These are phyloP conservation scores for Bellardia pandia DNA, from an alignment of 2,888 invertebrate species.

Conservation along the genomic window DNA sequence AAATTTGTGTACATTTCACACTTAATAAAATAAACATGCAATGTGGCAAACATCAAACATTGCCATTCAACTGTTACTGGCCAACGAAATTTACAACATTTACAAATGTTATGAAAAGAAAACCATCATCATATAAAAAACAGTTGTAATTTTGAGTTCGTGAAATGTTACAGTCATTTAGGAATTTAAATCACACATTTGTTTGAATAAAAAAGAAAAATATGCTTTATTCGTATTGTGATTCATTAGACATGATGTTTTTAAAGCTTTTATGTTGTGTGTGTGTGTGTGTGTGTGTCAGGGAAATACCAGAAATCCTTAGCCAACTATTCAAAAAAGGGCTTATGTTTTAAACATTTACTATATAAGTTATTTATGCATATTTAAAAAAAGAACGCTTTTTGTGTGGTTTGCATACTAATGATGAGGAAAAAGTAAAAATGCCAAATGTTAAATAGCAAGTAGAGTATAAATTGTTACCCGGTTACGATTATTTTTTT, in stretches of 20 bases:
- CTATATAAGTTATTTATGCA: no score
- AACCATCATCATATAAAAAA: neutral
- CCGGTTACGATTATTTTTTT: no score
- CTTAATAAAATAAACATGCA: slow-evolving; percentile 68
- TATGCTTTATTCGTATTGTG: slow-evolving; percentile 2
- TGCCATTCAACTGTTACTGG: neutral
- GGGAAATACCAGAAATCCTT: neutral
- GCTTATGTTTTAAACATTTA: no score
- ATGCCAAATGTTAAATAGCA: neutral
- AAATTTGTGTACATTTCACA: slow-evolving; percentile 66
- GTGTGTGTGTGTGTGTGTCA: neutral
- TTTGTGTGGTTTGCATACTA: neutral
- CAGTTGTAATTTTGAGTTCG: slow-evolving; percentile 7
- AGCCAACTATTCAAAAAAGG: neutral
- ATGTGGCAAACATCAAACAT: slow-evolving; percentile 27
- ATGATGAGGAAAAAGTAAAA: slow-evolving; percentile 7
- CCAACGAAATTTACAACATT: slow-evolving; percentile 45
- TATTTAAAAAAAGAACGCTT: no score
- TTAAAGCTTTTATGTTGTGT: slow-evolving; percentile 31
- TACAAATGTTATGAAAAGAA: neutral
- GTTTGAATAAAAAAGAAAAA: neutral
- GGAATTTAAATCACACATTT: slow-evolving; percentile 45
- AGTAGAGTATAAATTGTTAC: no score
- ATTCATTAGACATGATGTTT: slow-evolving; percentile 38
- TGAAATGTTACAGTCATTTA: slow-evolving; percentile 19